Conservation (phyloP, 2,797 vertebrate species). For the Buphagus erythrorhynchus region DNA sequence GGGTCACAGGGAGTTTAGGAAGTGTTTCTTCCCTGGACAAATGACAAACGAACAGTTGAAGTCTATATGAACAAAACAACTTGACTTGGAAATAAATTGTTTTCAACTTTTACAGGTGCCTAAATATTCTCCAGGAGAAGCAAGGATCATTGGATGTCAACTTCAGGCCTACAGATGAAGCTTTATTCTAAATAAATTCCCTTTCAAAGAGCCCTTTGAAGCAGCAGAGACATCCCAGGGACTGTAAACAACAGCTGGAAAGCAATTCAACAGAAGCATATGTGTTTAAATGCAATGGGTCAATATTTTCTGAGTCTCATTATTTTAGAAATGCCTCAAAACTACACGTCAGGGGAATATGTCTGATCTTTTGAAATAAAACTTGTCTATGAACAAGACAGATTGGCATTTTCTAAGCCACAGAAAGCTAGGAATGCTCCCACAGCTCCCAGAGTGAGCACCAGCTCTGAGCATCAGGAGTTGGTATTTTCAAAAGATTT, state of each 20-base stretch:
- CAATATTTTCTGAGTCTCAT: neutral
- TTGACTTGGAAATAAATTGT: neutral
- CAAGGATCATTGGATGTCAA: neutral
- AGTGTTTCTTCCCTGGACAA: neutral
- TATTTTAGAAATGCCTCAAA: neutral
- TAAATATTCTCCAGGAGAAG: neutral
- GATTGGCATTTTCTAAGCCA: neutral
- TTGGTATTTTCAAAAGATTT: neutral
- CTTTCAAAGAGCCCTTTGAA: neutral
- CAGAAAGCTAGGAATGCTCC: neutral
- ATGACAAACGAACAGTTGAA: neutral
- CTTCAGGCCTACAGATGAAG: neutral
- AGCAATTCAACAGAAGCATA: neutral
- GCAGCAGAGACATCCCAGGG: neutral
- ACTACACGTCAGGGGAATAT: neutral
- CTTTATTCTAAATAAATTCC: neutral
- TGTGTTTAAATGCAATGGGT: neutral
- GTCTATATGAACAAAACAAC: neutral
- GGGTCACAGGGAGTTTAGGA: neutral
- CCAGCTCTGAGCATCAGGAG: neutral
- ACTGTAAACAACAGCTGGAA: neutral
- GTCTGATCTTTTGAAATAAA: neutral
- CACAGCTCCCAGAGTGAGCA: neutral
- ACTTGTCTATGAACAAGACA: neutral
- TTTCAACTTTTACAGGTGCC: neutral